These are phyloP conservation scores for Yponomeuta sedellus DNA, from an alignment of 2,888 invertebrate species.

Conservation along the genomic window DNA sequence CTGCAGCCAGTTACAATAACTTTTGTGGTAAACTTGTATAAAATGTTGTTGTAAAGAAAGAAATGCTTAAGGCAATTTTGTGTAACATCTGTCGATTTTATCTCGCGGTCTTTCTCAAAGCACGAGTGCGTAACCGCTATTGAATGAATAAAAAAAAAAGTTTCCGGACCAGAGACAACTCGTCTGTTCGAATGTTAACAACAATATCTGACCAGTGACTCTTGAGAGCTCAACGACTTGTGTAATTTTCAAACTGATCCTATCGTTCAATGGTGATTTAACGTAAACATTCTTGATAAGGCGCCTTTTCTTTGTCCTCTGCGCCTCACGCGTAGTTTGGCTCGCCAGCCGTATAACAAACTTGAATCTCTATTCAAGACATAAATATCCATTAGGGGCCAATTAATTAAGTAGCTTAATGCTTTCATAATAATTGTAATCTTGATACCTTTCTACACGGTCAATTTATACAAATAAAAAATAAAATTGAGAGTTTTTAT, in stretches of 20 bases:
- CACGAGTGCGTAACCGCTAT: neutral
- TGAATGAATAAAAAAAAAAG: neutral
- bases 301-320: neutral
- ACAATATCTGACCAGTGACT: conserved; percentile 3
- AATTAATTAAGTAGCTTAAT: too few relatives aligned
- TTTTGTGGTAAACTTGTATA: too few relatives aligned
- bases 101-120: neutral
- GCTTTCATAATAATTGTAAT: too few relatives aligned
- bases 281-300: neutral
- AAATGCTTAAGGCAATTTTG: neutral
- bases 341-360: neutral
- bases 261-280: neutral
- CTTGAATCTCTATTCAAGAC: too few relatives aligned
- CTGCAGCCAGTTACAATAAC: too few relatives aligned
- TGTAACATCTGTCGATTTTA: neutral
- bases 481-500: too few relatives aligned
- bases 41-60: neutral
- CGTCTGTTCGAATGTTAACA: neutral
- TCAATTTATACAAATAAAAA: too few relatives aligned
- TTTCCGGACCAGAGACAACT: neutral
- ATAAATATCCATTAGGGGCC: too few relatives aligned
- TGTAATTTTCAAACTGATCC: neutral
- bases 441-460: too few relatives aligned
- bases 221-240: neutral
- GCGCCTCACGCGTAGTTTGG: neutral